Percentiles rank a stretch among this genome's conserved stretches.
Evolutionary conservation across 2,888 invertebrate species (phyloP).

Genomic region (Cabera pusaria): DNA sequence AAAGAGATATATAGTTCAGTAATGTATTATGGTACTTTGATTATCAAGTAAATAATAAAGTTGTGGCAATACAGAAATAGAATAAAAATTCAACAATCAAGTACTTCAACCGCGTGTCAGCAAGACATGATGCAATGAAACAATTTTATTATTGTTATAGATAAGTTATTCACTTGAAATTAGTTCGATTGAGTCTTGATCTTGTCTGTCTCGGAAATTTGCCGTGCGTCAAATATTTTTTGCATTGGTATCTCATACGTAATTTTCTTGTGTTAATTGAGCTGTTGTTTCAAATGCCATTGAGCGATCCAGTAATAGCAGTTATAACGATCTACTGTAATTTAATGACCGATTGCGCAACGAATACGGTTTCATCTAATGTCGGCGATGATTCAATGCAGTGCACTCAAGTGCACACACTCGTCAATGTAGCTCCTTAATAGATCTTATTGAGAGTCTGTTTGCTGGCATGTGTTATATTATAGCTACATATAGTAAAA

Average conservation of each 20-base stretch:
- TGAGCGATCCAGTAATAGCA: conserved; percentile 34
- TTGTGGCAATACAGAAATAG: too few species aligned
- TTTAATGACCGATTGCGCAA: conserved; percentile 69
- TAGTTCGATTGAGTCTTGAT: too few species aligned
- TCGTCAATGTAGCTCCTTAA: conserved; percentile 30
- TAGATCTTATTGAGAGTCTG: conserved; percentile 19
- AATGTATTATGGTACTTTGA: too few species aligned
- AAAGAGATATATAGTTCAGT: too few species aligned
- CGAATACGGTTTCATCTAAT: conserved; percentile 53
- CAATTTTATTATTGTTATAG: too few species aligned
- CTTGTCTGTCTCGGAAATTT: too few species aligned
- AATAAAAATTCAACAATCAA: too few species aligned
- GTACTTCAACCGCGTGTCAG: too few species aligned
- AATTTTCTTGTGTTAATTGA: conserved; percentile 14
- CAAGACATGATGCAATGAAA: too few species aligned
- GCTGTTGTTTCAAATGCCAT: conserved; percentile 25
- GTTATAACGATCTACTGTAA: conserved; percentile 54
- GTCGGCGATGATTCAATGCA: conserved; percentile 59
- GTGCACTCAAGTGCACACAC: conserved; percentile 41
- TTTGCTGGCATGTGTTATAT: neutral
- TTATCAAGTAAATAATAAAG: too few species aligned
- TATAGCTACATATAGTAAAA: neutral
- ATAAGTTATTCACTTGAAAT: too few species aligned
- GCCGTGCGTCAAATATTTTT: too few species aligned
- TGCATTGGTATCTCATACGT: conserved; percentile 10